phyloP scores from a whole-genome alignment of 2,888 invertebrate species.

The Cosmia pyralina region DNA sequence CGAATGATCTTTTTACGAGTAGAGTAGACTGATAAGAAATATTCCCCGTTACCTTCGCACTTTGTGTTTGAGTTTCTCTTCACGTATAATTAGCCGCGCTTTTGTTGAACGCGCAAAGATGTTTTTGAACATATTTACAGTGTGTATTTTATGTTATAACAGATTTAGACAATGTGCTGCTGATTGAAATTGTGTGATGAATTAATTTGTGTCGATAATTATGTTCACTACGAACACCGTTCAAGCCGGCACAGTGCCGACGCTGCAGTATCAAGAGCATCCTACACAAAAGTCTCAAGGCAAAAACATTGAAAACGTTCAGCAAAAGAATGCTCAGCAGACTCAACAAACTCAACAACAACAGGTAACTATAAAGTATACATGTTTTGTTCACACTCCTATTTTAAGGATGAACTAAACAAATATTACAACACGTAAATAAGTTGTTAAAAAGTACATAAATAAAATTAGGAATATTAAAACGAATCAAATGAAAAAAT shows the following conservation, averaged over 20 bases:
- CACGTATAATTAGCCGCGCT: slow-evolving; percentile 85
- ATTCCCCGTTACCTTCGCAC: slow-evolving; percentile 89
- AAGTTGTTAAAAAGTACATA: neutral
- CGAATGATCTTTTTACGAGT: slow-evolving; percentile 89
- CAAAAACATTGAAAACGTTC: slow-evolving; percentile 91
- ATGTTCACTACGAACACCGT: slow-evolving; percentile 92
- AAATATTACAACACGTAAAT: neutral
- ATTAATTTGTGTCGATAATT: slow-evolving; percentile 59
- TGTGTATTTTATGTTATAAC: slow-evolving; percentile 66
- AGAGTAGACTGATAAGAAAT: slow-evolving; percentile 88
- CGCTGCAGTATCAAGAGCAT: slow-evolving; percentile 93
- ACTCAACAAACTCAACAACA: slow-evolving; percentile 79
- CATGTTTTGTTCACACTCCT: neutral
- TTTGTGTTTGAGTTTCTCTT: slow-evolving; percentile 86
- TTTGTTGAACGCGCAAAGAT: slow-evolving; percentile 72
- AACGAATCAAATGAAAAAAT: neutral
- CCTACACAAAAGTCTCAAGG: slow-evolving; percentile 90
- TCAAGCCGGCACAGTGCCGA: slow-evolving; percentile 91
- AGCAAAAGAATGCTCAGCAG: slow-evolving; percentile 90
- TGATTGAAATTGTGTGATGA: slow-evolving; percentile 70
- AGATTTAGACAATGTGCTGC: slow-evolving; percentile 65
- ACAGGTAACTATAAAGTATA: slow-evolving; percentile 52
- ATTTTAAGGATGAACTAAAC: no score
- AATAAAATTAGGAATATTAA: neutral
- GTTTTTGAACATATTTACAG: slow-evolving; percentile 54